Percentiles rank a stretch among this genome's conserved stretches.
Conservation (phyloP, 1,140 invertebrate genomes). For the Ptiloglossa arizonensis region DNA sequence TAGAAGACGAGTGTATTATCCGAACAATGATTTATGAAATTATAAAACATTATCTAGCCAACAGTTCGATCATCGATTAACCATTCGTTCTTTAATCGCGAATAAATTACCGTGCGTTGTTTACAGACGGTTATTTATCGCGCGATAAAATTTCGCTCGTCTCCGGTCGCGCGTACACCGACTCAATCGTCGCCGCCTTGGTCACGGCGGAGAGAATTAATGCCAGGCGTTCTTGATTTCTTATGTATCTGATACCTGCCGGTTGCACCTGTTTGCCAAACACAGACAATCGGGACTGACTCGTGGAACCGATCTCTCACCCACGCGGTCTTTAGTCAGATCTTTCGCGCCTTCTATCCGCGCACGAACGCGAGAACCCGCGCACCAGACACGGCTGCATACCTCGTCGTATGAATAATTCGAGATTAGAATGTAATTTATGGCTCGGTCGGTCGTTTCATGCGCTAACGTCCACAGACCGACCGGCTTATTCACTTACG, state of each 20-base stretch:
- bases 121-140: no score
- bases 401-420: conserved; percentile 35
- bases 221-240: not conserved
- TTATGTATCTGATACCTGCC: not conserved
- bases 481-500: not conserved
- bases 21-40: no score
- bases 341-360: conserved; percentile 15
- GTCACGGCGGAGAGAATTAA: not conserved
- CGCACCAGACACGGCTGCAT: conserved; percentile 20
- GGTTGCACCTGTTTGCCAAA: conserved; percentile 19
- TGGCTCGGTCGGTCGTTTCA: not conserved
- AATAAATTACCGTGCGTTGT: no score
- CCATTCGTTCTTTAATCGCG: no score
- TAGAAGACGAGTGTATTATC: no score
- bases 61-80: no score
- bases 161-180: no score
- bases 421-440: conserved; percentile 42
- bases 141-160: no score
- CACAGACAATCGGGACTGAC: not conserved
- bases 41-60: no score
- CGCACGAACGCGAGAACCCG: conserved; percentile 13
- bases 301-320: conserved; percentile 23
- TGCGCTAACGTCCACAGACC: not conserved
- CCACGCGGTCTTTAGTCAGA: conserved; percentile 32
- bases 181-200: not conserved